Evolutionary conservation across 1,140 invertebrate genomes (phyloP), one percentile per base, ranked within the genome.

Genomic region (Drosophila mojavensis): DNA sequence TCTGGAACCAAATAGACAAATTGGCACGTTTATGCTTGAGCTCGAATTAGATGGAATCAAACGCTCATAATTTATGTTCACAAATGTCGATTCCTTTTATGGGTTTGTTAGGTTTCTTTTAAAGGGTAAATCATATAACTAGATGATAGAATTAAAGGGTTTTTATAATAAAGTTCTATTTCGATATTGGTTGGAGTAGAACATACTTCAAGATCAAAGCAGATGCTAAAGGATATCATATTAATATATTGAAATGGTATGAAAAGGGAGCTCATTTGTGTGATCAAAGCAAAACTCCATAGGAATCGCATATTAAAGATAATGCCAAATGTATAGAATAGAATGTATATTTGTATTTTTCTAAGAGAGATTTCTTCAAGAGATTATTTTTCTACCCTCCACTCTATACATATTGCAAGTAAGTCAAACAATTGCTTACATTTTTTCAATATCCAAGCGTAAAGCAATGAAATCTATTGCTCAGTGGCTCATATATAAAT

Each of bases 401-500:
- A 1, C 36, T 13, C 1, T 11, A 7, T 4, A 39, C 36, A 13
- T 11, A 39, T 39, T 39, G 11, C 10, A 39, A 39, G 36, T 47
- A 47, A 47, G n/a, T 47, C 43, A 47, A 47, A 17, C 43, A 47
- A 20, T 58, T 58, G 36, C 10, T 56, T 26, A 6, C 5, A 6
- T 20, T 24, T 48, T 54, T 15, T 28, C 13, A 5, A n/a, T 51
- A 36, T 36, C 33, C 10, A 11, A 39, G 11, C 51, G 33, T 51
- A 17, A 6, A 28, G 45, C 24, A 75, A 71, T 54, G 39, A 55
- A 48, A 55, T 30, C 10, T 65, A 24, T 33, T 48, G 71, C 47
- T 76, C 76, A 79, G 55, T 61, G 79, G 64, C 53, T 78, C 75
- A 83, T 36, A 65, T 36, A 68, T 55, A 51, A 86, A 86, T 69